phyloP scores from a whole-genome alignment of 2,113 vertebrate species.

The Podilymbus podiceps region DNA sequence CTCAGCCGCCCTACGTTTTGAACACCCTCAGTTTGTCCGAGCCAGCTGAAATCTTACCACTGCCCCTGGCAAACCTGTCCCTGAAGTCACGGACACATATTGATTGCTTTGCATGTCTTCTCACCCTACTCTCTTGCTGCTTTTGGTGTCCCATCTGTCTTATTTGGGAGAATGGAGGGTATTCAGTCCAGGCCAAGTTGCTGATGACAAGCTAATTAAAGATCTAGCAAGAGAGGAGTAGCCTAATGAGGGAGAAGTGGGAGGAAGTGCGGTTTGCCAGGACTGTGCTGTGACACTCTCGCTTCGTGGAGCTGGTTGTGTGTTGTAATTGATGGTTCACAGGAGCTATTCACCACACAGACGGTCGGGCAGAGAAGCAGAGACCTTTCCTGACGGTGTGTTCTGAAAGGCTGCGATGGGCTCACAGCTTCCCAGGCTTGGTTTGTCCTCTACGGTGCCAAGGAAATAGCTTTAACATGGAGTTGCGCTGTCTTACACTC shows the following conservation, averaged over 20 bases:
- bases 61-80: not conserved
- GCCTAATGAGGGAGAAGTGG: constrained; percentile 46
- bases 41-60: not conserved
- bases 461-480: not conserved
- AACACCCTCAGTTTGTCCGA: not conserved
- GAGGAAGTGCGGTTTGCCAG: constrained; percentile 36
- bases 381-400: not conserved
- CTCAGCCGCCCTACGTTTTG: not conserved
- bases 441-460: not conserved
- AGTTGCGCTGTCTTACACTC: accelerated
- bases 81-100: accelerated
- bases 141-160: constrained; percentile 9
- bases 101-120: not conserved
- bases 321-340: constrained; percentile 14
- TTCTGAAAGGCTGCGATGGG: not conserved
- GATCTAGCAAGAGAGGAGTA: not conserved
- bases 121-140: not conserved
- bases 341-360: not conserved
- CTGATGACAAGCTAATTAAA: constrained; percentile 53
- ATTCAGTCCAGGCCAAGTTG: not conserved
- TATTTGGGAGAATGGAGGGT: not conserved
- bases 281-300: not conserved
- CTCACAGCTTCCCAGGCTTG: not conserved
- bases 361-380: not conserved
- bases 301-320: not conserved